Conservation (phyloP, 2,797 vertebrate genomes). For the Melanogrammus aeglefinus region DNA sequence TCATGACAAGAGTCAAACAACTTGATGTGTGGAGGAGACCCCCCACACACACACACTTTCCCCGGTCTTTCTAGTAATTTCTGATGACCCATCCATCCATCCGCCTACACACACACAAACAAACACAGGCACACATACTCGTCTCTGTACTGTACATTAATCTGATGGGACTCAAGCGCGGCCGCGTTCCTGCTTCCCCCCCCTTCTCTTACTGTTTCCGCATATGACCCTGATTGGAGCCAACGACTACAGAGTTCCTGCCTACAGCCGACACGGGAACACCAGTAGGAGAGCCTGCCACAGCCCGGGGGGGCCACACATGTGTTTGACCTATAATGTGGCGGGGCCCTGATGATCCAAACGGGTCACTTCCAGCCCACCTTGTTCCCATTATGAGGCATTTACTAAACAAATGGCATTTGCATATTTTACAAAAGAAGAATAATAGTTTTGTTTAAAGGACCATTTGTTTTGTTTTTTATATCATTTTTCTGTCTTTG, state of each 20-base stretch:
- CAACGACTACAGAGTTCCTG: not conserved
- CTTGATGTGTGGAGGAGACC: not conserved
- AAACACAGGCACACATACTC: not conserved
- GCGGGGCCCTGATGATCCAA: slow-evolving; percentile 24
- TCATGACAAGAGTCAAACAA: slow-evolving; percentile 8
- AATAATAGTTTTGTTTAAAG: slow-evolving; percentile 51
- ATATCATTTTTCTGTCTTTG: slow-evolving; percentile 48
- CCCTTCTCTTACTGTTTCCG: not conserved
- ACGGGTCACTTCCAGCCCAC: slow-evolving; percentile 36
- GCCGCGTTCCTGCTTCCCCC: not conserved
- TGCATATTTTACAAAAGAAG: slow-evolving; percentile 67
- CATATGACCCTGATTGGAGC: not conserved
- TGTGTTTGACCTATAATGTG: not conserved
- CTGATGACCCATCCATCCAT: not conserved
- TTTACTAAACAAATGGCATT: slow-evolving; percentile 69
- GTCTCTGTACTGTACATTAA: slow-evolving; percentile 1
- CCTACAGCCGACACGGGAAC: not conserved
- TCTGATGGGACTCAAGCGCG: not conserved
- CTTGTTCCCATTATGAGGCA: slow-evolving; percentile 55
- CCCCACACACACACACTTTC: not conserved
- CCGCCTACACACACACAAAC: not conserved
- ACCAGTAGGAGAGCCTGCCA: not conserved
- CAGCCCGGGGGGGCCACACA: no score
- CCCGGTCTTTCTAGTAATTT: not conserved
- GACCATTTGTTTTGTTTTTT: slow-evolving; percentile 40